Evolutionary conservation across 2,113 vertebrate genomes (phyloP), one percentile per base, ranked within the genome.

Genomic region (Bubo bubo): DNA sequence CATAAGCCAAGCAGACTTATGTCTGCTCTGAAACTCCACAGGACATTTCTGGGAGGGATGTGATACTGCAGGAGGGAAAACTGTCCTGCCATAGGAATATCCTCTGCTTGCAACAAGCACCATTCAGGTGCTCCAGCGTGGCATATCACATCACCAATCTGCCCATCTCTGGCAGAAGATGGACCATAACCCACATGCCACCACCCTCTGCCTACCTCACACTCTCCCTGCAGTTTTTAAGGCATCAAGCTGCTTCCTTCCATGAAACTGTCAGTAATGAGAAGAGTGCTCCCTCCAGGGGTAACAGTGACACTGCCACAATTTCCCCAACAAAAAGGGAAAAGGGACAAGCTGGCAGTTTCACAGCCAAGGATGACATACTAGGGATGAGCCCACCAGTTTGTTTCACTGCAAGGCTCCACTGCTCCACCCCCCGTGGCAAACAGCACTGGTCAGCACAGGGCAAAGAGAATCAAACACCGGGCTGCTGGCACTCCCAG

Each of bases 201-300:
- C n/a, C 37, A 39, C 52, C 16, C 34, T 26, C 41, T 37, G 45
- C 23, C 85, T n/a, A 55, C n/a, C 62, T 90, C 86, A 58, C 28
- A 9, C n/a, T 59, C 37, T 17, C 22, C 45, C 41, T 52, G 49
- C 11, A n/a, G n/a, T 66, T 88, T 80, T 49, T 27, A 85, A 86
- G 21, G 39, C 50, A 91, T 34, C 2, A 0, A 1, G 8, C 41
- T 55, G 15, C 34, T 67, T 68, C 49, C 62, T 60, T 6, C 27
- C 9, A 4, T 35, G 47, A 71, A 81, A 9, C 12, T 5, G 37
- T 6, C 18, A 95, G 16, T 34, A 71, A 71, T 1, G 49, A 90
- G 72, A 80, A 24, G 27, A 93, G 37, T 89, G 90, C 80, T 87
- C 80, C 83, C 86, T 58, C 87, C 70, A 95, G 55, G 34, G 81